Percentiles rank a stretch among this genome's conserved stretches.
Evolutionary conservation across 2,888 invertebrate genomes (phyloP).

Genomic region (Drosophila helvetica): DNA sequence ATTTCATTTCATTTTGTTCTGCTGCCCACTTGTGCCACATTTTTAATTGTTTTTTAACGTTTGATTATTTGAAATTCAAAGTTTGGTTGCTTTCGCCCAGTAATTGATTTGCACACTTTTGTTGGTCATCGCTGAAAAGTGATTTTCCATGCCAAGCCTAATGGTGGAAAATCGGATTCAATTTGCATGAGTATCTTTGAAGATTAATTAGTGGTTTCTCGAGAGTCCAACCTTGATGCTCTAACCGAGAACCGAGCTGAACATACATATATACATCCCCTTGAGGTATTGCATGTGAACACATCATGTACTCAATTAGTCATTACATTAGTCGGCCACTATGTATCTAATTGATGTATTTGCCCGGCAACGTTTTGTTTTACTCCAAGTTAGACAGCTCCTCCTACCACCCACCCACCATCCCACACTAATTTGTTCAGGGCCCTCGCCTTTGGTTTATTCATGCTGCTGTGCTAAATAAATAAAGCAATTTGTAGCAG

Average conservation of each 20-base stretch:
- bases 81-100: conserved; percentile 19
- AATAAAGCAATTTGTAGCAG: conserved; percentile 67
- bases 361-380: conserved; percentile 49
- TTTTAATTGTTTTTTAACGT: conserved; percentile 41
- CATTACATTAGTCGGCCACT: conserved; percentile 46
- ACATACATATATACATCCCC: background rate
- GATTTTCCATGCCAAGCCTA: conserved; percentile 1
- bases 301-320: conserved; percentile 54
- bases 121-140: conserved; percentile 1
- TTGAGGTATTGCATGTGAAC: conserved; percentile 39
- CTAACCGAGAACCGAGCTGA: no score
- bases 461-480: conserved; percentile 38
- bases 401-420: no score
- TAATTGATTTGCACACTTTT: conserved; percentile 30
- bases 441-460: conserved; percentile 17
- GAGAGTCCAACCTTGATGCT: background rate
- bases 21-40: conserved; percentile 60
- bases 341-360: conserved; percentile 47
- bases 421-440: conserved; percentile 11
- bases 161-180: background rate
- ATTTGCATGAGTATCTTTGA: background rate
- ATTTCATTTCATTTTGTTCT: conserved; percentile 16
- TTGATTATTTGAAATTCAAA: conserved; percentile 49
- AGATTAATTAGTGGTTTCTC: background rate
- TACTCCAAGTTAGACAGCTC: background rate